Evolutionary conservation across 2,797 vertebrate genomes (phyloP).

Genomic region (Clamator glandarius): DNA sequence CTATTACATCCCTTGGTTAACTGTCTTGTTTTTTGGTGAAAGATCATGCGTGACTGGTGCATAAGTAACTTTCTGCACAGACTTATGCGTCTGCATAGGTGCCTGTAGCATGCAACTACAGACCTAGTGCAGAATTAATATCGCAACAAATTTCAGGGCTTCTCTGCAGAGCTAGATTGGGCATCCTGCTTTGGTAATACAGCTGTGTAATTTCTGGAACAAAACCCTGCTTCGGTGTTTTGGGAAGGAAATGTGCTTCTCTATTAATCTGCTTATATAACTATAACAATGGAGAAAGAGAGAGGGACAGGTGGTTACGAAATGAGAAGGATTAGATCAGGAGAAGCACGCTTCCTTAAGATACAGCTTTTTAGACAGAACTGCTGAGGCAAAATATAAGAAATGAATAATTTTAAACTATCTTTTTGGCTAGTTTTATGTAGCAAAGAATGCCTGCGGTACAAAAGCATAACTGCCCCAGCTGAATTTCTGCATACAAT

Average conservation of each 20-base stretch:
- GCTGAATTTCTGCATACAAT: not conserved
- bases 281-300: not conserved
- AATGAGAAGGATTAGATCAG: not conserved
- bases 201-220: not conserved
- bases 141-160: not conserved
- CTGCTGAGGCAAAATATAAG: not conserved
- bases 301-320: not conserved
- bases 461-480: not conserved
- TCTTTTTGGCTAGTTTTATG: not conserved
- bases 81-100: accelerated
- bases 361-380: not conserved
- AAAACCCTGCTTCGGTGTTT: not conserved
- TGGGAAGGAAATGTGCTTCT: not conserved
- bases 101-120: not conserved
- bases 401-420: not conserved
- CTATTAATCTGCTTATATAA: not conserved
- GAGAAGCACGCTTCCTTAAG: not conserved
- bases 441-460: not conserved
- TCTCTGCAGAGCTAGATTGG: not conserved
- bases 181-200: not conserved
- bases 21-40: not conserved
- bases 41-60: not conserved
- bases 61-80: not conserved
- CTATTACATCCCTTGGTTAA: not conserved
- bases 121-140: not conserved